Evolutionary conservation across 2,113 vertebrate species (phyloP).

Genomic region (Podarcis cretensis): DNA sequence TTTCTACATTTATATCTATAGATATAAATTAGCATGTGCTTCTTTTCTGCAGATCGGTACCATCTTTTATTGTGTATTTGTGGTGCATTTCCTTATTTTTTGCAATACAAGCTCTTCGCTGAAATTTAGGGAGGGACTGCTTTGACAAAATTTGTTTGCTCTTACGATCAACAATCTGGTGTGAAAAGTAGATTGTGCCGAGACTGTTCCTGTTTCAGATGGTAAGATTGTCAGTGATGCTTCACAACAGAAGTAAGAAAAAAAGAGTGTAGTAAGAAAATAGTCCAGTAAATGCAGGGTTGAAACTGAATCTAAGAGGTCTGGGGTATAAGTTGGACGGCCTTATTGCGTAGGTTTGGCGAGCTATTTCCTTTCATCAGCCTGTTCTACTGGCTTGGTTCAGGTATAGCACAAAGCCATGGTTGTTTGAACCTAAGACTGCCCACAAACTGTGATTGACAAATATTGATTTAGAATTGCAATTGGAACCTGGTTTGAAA

Average conservation of each 20-base stretch:
- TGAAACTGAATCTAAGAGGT: neutral
- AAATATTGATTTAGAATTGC: neutral
- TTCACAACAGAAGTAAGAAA: neutral
- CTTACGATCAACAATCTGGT: conserved; percentile 5
- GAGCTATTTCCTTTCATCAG: neutral
- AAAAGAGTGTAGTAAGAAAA: neutral
- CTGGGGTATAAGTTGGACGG: neutral
- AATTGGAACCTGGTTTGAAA: neutral
- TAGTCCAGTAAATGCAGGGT: neutral
- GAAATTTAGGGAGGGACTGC: neutral
- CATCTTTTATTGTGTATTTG: too few relatives aligned
- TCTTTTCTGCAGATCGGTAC: too few relatives aligned
- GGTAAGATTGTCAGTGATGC: neutral
- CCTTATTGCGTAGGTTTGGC: neutral
- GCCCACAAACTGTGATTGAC: too few relatives aligned
- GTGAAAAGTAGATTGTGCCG: neutral
- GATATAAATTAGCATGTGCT: too few relatives aligned
- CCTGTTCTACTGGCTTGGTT: too few relatives aligned
- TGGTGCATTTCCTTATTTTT: too few relatives aligned
- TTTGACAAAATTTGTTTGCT: rapidly evolving
- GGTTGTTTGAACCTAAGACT: neutral
- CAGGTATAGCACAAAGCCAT: neutral
- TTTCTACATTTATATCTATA: too few relatives aligned
- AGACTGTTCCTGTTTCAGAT: neutral
- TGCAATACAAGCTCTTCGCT: neutral